These are phyloP conservation scores for Poecilia wingei DNA, from an alignment of 2,797 vertebrate species.

Conservation along the genomic window DNA sequence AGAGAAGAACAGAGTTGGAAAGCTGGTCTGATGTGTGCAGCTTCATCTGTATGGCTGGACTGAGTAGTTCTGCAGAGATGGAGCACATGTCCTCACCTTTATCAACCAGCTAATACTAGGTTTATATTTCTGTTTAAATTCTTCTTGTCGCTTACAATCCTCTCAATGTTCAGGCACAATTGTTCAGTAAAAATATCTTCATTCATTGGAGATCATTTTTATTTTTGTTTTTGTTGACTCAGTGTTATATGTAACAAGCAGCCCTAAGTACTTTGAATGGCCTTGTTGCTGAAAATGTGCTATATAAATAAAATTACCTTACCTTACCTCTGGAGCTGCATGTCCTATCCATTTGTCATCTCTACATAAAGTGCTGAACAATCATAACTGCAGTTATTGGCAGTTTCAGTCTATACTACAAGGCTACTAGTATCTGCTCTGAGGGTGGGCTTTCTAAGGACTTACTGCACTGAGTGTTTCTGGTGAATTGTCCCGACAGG, in stretches of 20 bases:
- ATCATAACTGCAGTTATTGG: constrained; percentile 8
- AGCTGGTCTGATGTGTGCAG: neutral
- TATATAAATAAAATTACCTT: too few species aligned
- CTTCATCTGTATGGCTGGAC: neutral
- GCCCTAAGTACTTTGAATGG: too few species aligned
- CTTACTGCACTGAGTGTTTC: constrained; percentile 79
- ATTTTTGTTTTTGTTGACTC: too few species aligned
- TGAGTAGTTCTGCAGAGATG: neutral
- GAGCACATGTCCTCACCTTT: neutral
- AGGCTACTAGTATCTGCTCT: constrained; percentile 7
- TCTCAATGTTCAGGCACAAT: neutral
- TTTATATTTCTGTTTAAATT: neutral
- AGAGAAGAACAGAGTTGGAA: constrained; percentile 13
- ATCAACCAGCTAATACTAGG: neutral
- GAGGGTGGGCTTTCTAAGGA: constrained; percentile 33
- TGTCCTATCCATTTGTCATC: neutral
- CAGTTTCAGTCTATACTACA: neutral
- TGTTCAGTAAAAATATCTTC: neutral
- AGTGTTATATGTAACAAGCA: too few species aligned
- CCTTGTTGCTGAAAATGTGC: too few species aligned
- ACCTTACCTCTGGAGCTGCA: neutral
- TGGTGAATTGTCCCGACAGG: constrained; percentile 81
- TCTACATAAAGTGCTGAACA: neutral
- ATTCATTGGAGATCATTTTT: neutral
- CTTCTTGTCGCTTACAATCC: neutral